These are phyloP conservation scores for Metopolophium dirhodum DNA, from an alignment of 1,140 invertebrate species.

Conservation along the genomic window DNA sequence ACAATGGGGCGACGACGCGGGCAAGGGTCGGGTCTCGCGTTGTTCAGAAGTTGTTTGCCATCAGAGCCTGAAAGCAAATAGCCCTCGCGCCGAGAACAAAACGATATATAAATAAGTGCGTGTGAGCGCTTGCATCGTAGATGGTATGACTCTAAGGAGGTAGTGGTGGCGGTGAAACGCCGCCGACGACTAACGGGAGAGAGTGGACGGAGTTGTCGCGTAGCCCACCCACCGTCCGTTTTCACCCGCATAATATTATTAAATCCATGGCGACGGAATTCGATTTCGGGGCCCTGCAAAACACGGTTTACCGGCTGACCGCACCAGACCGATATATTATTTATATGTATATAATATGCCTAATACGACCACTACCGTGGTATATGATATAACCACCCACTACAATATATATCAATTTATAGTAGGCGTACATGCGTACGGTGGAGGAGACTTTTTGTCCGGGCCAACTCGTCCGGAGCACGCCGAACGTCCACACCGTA, in stretches of 20 bases:
- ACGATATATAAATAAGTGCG: not conserved
- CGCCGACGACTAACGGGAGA: not conserved
- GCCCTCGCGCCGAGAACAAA: not conserved
- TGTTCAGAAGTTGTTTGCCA: not conserved
- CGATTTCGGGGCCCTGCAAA: not conserved
- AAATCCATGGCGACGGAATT: not conserved
- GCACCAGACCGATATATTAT: not conserved
- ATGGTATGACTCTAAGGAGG: not conserved
- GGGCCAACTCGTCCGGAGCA: not conserved
- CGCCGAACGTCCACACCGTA: not conserved
- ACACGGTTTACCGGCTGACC: not conserved
- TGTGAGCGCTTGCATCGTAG: not conserved
- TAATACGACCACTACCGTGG: not conserved
- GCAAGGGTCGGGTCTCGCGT: not conserved
- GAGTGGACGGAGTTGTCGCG: not conserved
- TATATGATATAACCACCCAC: not conserved
- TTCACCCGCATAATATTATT: not conserved
- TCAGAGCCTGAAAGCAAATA: not conserved
- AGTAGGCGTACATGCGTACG: not conserved
- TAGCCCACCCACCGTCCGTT: not conserved
- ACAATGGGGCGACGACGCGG: not conserved
- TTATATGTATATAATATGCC: not conserved
- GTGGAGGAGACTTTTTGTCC: not conserved
- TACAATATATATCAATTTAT: not conserved
- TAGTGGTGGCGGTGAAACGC: not conserved